Evolutionary conservation across 2,797 vertebrate species (phyloP).

Genomic region (Manis crassicaudata): DNA sequence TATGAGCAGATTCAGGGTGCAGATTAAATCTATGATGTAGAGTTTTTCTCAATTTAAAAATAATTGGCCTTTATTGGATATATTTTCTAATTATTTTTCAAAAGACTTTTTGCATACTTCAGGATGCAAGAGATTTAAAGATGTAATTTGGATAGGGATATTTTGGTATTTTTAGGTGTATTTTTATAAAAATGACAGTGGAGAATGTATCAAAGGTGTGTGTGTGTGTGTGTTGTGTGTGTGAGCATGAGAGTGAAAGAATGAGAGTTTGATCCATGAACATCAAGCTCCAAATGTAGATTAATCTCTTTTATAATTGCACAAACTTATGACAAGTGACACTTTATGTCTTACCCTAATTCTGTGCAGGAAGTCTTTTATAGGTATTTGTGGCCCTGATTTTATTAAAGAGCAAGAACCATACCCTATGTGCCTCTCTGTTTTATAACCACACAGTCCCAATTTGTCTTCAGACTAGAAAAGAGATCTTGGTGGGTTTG

Average conservation of each 20-base stretch:
- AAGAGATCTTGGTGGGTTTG: background rate
- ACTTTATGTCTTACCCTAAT: background rate
- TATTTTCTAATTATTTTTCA: conserved; percentile 57
- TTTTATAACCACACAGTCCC: conserved; percentile 16
- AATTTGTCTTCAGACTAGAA: conserved; percentile 43
- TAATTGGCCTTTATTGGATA: conserved; percentile 10
- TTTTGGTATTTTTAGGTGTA: conserved; percentile 25
- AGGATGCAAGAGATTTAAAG: background rate
- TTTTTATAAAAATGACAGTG: conserved; percentile 11
- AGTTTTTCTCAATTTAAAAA: conserved; percentile 49
- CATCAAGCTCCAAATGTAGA: conserved; percentile 6
- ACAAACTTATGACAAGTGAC: background rate
- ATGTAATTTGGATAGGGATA: background rate
- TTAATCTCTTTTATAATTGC: conserved; percentile 1
- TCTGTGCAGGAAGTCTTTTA: background rate
- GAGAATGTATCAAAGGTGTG: background rate
- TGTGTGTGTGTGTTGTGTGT: background rate
- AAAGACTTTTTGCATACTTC: background rate
- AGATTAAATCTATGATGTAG: background rate
- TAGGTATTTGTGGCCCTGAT: conserved; percentile 41
- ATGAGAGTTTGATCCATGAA: background rate
- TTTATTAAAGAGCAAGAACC: background rate
- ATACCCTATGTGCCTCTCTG: background rate
- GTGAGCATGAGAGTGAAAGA: background rate
- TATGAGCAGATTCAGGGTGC: background rate